Evolutionary conservation across 2,888 invertebrate species (phyloP), one percentile per base, ranked within the genome.

Genomic region (Catocala fraxini): DNA sequence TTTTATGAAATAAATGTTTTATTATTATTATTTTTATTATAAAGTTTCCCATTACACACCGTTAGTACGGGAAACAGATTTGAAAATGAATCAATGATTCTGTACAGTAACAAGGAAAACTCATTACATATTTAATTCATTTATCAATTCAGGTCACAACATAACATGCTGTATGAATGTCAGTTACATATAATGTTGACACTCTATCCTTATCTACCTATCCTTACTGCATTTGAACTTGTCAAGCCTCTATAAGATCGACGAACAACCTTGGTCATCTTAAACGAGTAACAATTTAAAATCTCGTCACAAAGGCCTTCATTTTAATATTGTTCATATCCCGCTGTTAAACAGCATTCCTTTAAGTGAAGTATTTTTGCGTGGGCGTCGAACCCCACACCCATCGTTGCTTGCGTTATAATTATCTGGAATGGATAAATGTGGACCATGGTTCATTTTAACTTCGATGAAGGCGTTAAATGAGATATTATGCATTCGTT

Each of bases 371-470:
- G 41, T 65, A 58, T 67, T 72, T 73, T 68, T 67, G 75, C 71
- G 84, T 84, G 69, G 84, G 84, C 70, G 79, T 73, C 65, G 65
- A 70, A 60, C 75, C 75, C 72, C 77, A 76, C 71, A 62, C 78
- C 75, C 67, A 60, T 73, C 72, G 71, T 75, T 76, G 73, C 69
- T 71, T 63, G 69, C 73, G 75, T 77, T 74, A 79, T 82, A 80
- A 81, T 82, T 81, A 78, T 75, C 71, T 73, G 71, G 73, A 71
- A 79, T 75, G 74, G 78, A 81, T 81, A 79, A 79, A 61, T 75
- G 75, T 75, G 73, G 54, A 55, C 51, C 63, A 73, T 66, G 68
- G 63, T 66, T 67, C 62, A 68, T 68, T 68, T 69, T 47, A 12
- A 13, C 52, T 60, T 70, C 52, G 63, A 71, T 64, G 53, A 35